These are phyloP conservation scores for Leptodirus hochenwartii DNA, from an alignment of 2,888 invertebrate genomes.

Conservation along the genomic window DNA sequence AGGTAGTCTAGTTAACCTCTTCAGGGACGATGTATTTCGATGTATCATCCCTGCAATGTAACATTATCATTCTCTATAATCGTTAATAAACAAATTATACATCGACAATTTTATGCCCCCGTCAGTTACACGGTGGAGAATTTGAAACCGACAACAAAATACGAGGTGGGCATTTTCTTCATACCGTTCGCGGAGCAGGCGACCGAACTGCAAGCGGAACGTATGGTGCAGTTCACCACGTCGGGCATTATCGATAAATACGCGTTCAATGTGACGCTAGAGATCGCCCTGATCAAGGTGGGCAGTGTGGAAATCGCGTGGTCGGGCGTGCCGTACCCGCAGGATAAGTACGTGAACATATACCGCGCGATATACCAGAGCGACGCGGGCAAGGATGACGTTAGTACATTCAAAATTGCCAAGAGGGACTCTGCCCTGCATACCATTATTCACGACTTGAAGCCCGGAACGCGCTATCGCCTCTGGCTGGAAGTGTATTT, in stretches of 20 bases:
- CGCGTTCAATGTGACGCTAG: constrained; percentile 62
- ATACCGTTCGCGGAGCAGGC: constrained; percentile 66
- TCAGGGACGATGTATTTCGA: too few species aligned
- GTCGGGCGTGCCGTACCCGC: constrained; percentile 74
- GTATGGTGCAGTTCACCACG: constrained; percentile 51
- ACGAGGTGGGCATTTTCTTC: constrained; percentile 68
- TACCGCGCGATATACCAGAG: constrained; percentile 71
- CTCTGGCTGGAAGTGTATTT: constrained; percentile 80
- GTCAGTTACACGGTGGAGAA: constrained; percentile 61
- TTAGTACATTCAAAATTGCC: constrained; percentile 54
- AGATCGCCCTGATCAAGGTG: constrained; percentile 56
- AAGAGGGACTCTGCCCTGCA: constrained; percentile 51
- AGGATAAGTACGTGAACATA: constrained; percentile 79
- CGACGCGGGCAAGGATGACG: constrained; percentile 53
- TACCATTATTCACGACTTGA: constrained; percentile 45
- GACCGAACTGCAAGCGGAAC: constrained; percentile 58
- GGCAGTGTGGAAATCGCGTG: constrained; percentile 62
- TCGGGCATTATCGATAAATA: constrained; percentile 59
- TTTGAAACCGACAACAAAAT: constrained; percentile 56
- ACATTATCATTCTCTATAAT: too few species aligned
- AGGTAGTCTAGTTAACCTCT: too few species aligned
- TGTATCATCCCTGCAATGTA: too few species aligned
- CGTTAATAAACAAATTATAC: too few species aligned
- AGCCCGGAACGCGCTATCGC: constrained; percentile 67
- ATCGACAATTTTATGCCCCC: too few species aligned